Conservation (phyloP, 2,888 invertebrate species). For the Platycnemis pennipes region DNA sequence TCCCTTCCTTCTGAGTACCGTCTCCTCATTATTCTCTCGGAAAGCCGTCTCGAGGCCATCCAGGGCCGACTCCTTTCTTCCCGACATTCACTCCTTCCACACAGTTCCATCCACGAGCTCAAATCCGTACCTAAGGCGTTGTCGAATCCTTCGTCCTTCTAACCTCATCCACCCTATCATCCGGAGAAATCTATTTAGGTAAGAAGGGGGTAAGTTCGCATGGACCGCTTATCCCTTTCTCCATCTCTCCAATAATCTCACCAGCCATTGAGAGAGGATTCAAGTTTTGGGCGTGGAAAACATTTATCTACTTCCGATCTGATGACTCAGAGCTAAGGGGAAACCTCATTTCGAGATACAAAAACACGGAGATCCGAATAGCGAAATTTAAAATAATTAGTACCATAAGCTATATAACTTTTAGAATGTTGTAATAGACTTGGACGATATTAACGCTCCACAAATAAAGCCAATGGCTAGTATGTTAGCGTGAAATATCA, state of each 20-base stretch:
- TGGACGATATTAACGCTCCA: too few species aligned
- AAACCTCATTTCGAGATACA: too few species aligned
- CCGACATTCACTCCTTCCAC: background rate
- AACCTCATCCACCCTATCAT: background rate
- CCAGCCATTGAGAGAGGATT: background rate
- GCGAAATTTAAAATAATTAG: too few species aligned
- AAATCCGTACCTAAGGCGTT: background rate
- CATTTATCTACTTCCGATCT: too few species aligned
- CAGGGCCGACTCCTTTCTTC: background rate
- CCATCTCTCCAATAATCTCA: background rate
- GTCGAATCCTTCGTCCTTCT: background rate
- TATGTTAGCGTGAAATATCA: too few species aligned
- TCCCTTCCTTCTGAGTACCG: background rate
- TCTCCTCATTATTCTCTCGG: background rate
- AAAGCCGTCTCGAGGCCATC: background rate
- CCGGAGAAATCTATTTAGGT: background rate
- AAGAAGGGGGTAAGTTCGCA: background rate
- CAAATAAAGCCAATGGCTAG: too few species aligned
- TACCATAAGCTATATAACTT: too few species aligned
- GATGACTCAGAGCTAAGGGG: too few species aligned
- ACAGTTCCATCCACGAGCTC: background rate
- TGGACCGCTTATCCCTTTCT: background rate
- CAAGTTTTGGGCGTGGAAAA: too few species aligned
- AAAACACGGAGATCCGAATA: too few species aligned
- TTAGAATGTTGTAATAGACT: too few species aligned